Evolutionary conservation across 2,888 invertebrate species (phyloP).

Genomic region (Drosophila borborema): DNA sequence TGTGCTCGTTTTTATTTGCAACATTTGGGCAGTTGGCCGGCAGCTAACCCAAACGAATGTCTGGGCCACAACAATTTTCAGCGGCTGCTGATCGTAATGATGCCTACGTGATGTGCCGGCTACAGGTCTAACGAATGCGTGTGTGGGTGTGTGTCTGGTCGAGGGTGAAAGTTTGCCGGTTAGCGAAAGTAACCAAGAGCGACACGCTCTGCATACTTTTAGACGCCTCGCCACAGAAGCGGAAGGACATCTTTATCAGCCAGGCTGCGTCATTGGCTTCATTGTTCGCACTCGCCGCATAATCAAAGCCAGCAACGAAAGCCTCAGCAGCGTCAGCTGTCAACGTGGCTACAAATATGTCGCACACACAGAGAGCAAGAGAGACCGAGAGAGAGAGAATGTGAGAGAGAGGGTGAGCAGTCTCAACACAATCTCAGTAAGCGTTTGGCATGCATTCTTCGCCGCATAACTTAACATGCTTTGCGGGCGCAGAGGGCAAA

Average conservation of each 20-base stretch:
- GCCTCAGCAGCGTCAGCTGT: conserved; percentile 44
- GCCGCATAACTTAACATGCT: conserved; percentile 75
- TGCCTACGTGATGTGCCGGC: conserved; percentile 74
- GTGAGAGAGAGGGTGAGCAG: neutral
- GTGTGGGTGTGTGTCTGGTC: conserved; percentile 24
- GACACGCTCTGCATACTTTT: conserved; percentile 67
- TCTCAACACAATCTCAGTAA: conserved; percentile 15
- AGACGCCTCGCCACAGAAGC: conserved; percentile 33
- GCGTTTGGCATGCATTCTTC: conserved; percentile 31
- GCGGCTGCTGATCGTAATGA: conserved; percentile 69
- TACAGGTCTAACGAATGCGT: conserved; percentile 56
- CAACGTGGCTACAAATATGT: conserved; percentile 38
- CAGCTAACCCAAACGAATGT: conserved; percentile 22
- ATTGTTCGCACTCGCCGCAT: conserved; percentile 59
- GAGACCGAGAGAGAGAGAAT: neutral
- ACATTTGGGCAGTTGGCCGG: conserved; percentile 25
- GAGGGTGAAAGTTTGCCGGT: conserved; percentile 70
- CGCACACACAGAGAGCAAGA: neutral
- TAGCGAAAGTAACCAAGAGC: conserved; percentile 67
- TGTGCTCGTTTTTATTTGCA: conserved; percentile 62
- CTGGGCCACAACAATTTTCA: conserved; percentile 24
- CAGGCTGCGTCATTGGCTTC: conserved; percentile 51
- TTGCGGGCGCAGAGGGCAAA: conserved; percentile 74
- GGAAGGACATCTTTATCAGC: conserved; percentile 79
- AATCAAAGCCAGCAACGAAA: conserved; percentile 48